Base-by-base conservation (phyloP, 2,888 invertebrate species). In the Therioaphis trifolii region DNA sequence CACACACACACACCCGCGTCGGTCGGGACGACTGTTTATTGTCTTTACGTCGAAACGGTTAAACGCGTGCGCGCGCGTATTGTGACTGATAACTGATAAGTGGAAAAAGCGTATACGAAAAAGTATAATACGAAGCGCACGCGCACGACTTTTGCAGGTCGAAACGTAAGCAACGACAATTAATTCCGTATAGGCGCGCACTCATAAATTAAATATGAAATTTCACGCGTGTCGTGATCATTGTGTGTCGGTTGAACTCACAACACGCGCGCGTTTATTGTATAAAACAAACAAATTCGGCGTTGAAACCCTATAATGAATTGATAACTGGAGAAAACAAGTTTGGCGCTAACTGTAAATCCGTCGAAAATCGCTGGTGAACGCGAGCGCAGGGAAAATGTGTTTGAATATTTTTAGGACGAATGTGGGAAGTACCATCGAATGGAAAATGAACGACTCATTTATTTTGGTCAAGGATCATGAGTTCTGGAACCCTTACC, bases 331-430 rank as follows among this genome's bases (percentile, higher is more conserved):
- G 7, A 52, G 12, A 24, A 40, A 78, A 78, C 68, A 55, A 78
- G 68, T 68, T 68, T 40, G 35, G 18, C 46, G 24, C 7, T 78
- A 78, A 78, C 68, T 78, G 78, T 78, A 68, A 78, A 52, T 78
- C 35, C 3, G 52, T 68, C 18, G 66, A 68, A 58, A 68, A 68
- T 55, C 68, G 55, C n/a, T 52, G 40, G 35, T 77, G 49, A 52
- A 21, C 27, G 58, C 18, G 35, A 18, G 5, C 18, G 40, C 35
- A 7, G 52, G 40, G 24, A 52, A 78, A 78, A 68, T 40, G 68
- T 40, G 40, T 78, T 78, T 35, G 68, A 68, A 78, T 78, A 68
- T 68, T 55, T 55, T 52, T 78, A 5, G n/a, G 14, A 78, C 68
- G 68, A n/a, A 68, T 78, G 78, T 78, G 68, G 68, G 68, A 78